These are phyloP conservation scores for Champsocephalus gunnari DNA, from an alignment of 2,797 vertebrate genomes.

Conservation along the genomic window DNA sequence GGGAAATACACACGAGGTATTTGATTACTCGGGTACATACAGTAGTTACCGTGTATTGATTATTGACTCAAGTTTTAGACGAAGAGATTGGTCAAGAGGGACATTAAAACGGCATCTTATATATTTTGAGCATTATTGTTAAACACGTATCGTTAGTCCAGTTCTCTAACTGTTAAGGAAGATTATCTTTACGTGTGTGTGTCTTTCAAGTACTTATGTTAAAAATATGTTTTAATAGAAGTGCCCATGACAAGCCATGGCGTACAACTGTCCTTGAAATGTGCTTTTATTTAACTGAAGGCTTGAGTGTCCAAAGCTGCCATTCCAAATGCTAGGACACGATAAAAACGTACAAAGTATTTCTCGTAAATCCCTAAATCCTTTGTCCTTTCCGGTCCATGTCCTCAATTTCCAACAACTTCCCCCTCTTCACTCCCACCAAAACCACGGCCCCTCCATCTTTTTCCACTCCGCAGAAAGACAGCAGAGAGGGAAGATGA, in stretches of 20 bases:
- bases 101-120: background rate
- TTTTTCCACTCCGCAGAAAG: constrained; percentile 79
- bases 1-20: constrained; percentile 3
- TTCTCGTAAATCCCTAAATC: constrained; percentile 43
- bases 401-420: constrained; percentile 63
- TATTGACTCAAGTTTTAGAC: constrained; percentile 18
- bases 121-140: background rate
- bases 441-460: constrained; percentile 67
- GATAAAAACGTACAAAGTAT: constrained; percentile 24
- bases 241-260: background rate
- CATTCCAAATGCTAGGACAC: constrained; percentile 2
- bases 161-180: background rate
- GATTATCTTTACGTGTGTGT: background rate
- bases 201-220: background rate
- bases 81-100: constrained; percentile 1
- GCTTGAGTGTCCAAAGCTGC: constrained; percentile 2
- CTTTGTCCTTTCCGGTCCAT: constrained; percentile 60
- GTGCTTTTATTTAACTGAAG: background rate
- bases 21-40: constrained; percentile 8
- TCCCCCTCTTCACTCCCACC: constrained; percentile 42
- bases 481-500: constrained; percentile 87
- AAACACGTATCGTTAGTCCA: background rate
- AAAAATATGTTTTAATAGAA: background rate
- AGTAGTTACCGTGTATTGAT: constrained; percentile 31
- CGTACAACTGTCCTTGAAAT: background rate